These are phyloP conservation scores for Seriola aureovittata DNA, from an alignment of 2,113 vertebrate species.

Conservation along the genomic window DNA sequence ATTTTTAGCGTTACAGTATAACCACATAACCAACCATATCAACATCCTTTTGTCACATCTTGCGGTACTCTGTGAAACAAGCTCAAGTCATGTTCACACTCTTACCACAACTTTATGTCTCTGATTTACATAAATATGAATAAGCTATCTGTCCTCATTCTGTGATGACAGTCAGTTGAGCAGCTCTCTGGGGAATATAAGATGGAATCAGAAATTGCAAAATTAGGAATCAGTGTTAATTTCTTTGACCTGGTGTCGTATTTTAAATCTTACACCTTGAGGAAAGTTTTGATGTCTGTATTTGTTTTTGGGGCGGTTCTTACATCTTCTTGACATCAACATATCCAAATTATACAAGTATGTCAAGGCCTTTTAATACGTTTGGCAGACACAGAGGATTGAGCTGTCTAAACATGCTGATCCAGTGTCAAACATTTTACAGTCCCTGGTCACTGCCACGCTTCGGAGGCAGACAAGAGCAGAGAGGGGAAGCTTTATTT, in stretches of 20 bases:
- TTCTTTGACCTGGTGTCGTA: neutral
- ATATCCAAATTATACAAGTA: neutral
- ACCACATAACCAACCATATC: no score
- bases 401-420: slow-evolving; percentile 49
- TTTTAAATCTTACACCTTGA: neutral
- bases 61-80: no score
- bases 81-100: no score
- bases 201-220: no score
- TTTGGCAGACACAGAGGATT: slow-evolving; percentile 49
- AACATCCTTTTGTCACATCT: no score
- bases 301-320: neutral
- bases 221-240: neutral
- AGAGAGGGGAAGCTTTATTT: slow-evolving; percentile 48
- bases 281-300: neutral
- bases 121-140: no score
- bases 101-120: no score
- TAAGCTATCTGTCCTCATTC: neutral
- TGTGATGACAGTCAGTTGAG: neutral
- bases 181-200: slow-evolving; percentile 1
- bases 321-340: neutral
- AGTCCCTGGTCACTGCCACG: slow-evolving; percentile 24
- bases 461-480: slow-evolving; percentile 14
- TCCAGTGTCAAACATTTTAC: slow-evolving; percentile 42
- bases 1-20: no score
- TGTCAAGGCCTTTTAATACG: neutral